A percentile compares a stretch with the other conserved stretches of the same genome.
Evolutionary conservation across 1,140 invertebrate species (phyloP).

Genomic region (Pseudachorutes palmiensis): DNA sequence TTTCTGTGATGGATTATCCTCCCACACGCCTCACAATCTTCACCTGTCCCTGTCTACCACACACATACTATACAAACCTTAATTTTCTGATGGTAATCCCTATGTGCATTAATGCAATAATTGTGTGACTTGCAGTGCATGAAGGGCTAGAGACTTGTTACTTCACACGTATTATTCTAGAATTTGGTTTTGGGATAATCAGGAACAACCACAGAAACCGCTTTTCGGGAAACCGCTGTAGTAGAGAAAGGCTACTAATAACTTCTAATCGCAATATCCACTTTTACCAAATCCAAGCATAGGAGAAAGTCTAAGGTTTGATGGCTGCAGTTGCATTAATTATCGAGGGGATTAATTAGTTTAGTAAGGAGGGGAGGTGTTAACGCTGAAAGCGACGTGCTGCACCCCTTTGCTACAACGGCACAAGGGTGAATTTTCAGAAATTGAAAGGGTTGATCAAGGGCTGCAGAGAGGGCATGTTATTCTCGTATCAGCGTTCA

Average conservation of each 20-base stretch:
- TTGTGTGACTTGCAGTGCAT: background rate
- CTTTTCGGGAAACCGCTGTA: conserved; percentile 5
- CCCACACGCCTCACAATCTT: background rate
- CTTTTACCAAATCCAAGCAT: background rate
- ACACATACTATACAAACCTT: background rate
- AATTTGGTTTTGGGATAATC: background rate
- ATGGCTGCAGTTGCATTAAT: background rate
- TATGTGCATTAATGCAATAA: background rate
- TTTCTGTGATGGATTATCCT: background rate
- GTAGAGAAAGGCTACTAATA: background rate
- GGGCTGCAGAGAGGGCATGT: conserved; percentile 30
- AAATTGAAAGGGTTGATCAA: conserved; percentile 32
- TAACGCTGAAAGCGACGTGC: conserved; percentile 29
- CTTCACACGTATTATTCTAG: background rate
- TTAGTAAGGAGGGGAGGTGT: background rate
- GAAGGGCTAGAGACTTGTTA: background rate
- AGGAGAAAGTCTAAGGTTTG: background rate
- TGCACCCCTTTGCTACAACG: conserved; percentile 26
- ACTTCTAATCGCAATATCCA: background rate
- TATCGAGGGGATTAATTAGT: background rate
- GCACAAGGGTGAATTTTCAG: conserved; percentile 26
- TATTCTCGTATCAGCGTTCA: background rate
- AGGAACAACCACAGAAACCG: background rate
- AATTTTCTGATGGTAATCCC: background rate
- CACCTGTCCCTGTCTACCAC: background rate